phyloP scores from a whole-genome alignment of 2,113 vertebrate species.

The Bubo scandiacus region DNA sequence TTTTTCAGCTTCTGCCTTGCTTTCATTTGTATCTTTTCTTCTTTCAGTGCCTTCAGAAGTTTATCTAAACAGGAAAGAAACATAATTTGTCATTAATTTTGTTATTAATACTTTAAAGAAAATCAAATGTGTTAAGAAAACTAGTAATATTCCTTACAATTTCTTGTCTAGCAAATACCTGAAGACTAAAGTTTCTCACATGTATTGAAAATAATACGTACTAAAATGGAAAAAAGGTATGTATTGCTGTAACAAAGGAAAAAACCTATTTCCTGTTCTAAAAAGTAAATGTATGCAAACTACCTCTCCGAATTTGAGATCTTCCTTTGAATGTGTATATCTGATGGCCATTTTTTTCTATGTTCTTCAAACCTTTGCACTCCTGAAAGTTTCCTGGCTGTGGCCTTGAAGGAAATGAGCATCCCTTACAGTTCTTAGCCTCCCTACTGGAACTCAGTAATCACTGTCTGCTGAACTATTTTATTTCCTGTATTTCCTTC shows the following conservation, averaged over 20 bases:
- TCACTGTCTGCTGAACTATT: neutral
- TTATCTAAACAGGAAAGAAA: conserved; percentile 70
- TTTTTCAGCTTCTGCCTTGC: conserved; percentile 61
- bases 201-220: neutral
- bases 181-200: neutral
- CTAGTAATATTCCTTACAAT: neutral
- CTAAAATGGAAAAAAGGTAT: neutral
- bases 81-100: neutral
- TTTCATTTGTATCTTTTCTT: conserved; percentile 74
- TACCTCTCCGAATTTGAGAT: neutral
- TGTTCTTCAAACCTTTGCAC: neutral
- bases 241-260: neutral
- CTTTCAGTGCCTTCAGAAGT: conserved; percentile 70
- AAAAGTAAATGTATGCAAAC: neutral
- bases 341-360: neutral
- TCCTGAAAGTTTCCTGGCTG: neutral
- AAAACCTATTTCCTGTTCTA: neutral
- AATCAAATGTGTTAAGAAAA: neutral
- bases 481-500: neutral
- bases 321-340: neutral
- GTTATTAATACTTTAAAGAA: neutral
- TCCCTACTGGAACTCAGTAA: neutral
- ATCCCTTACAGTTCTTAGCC: no score
- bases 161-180: neutral
- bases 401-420: neutral